Evolutionary conservation across 2,797 vertebrate species (phyloP).

Genomic region (Eulemur coronatus): DNA sequence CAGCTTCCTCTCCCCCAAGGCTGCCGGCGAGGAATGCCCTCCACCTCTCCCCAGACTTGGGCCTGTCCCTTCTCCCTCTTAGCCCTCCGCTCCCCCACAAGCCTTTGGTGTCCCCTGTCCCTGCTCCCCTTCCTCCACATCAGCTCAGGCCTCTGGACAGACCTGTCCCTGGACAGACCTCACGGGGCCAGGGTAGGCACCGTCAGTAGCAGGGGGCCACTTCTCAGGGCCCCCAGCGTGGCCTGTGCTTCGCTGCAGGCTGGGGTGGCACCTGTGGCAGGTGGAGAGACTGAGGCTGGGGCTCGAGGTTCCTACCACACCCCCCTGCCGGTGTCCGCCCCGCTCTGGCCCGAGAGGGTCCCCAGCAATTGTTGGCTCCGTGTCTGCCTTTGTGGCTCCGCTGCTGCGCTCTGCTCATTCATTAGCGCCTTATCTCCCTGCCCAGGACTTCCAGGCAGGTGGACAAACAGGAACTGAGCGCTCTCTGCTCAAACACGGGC

Average conservation of each 20-base stretch:
- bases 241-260: rapidly evolving
- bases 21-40: not conserved
- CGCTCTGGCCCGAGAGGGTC: not conserved
- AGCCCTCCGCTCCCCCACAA: not conserved
- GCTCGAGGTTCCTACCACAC: not conserved
- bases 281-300: not conserved
- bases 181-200: not conserved
- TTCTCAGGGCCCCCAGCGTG: rapidly evolving
- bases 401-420: not conserved
- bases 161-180: not conserved
- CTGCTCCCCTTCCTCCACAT: too few species aligned
- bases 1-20: not conserved
- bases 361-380: not conserved
- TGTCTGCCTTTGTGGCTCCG: not conserved
- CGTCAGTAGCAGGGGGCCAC: too few species aligned
- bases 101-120: not conserved
- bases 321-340: not conserved
- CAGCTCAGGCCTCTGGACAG: not conserved
- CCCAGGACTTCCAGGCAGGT: not conserved
- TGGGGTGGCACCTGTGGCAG: not conserved
- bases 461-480: not conserved
- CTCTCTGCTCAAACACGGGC: not conserved
- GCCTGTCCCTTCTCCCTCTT: not conserved
- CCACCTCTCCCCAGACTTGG: not conserved
- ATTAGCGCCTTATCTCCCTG: not conserved